Percentiles rank a stretch among this genome's conserved stretches.
phyloP scores from a whole-genome alignment of 2,797 vertebrate genomes.

The Macrochelys suwanniensis region DNA sequence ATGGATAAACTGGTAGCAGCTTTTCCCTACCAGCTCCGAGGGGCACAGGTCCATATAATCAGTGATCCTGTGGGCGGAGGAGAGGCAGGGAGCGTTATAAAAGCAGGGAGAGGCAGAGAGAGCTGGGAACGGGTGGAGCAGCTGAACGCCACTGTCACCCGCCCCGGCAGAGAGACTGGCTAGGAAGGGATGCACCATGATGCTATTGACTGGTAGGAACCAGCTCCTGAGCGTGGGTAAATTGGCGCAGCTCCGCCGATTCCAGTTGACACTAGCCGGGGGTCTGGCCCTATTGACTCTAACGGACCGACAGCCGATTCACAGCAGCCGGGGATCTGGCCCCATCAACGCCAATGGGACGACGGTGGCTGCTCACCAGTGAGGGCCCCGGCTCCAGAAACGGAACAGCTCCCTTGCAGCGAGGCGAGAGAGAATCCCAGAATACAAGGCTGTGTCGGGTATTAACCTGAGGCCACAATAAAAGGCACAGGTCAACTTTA shows the following conservation, averaged over 20 bases:
- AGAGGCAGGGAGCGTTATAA: not conserved
- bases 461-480: not conserved
- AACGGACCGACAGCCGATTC: not conserved
- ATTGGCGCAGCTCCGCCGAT: not conserved
- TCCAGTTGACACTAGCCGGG: not conserved
- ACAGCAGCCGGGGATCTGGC: not conserved
- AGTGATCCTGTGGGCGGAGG: slow-evolving; percentile 83
- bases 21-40: slow-evolving; percentile 91
- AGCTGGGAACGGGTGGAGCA: not conserved
- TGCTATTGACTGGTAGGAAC: not conserved
- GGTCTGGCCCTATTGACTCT: not conserved
- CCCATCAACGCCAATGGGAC: not conserved
- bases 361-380: not conserved
- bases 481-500: not conserved
- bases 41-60: slow-evolving; percentile 93
- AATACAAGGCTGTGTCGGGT: not conserved
- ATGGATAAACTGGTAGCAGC: slow-evolving; percentile 91
- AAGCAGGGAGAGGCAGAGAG: not conserved
- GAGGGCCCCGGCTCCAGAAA: not conserved
- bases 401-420: not conserved
- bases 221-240: not conserved
- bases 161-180: not conserved
- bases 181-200: not conserved
- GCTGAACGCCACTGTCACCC: not conserved
- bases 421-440: not conserved